Percentiles rank a stretch among this genome's conserved stretches.
These are phyloP conservation scores for Tenualosa thibaudeaui DNA, from an alignment of 2,797 vertebrate genomes.

Conservation along the genomic window DNA sequence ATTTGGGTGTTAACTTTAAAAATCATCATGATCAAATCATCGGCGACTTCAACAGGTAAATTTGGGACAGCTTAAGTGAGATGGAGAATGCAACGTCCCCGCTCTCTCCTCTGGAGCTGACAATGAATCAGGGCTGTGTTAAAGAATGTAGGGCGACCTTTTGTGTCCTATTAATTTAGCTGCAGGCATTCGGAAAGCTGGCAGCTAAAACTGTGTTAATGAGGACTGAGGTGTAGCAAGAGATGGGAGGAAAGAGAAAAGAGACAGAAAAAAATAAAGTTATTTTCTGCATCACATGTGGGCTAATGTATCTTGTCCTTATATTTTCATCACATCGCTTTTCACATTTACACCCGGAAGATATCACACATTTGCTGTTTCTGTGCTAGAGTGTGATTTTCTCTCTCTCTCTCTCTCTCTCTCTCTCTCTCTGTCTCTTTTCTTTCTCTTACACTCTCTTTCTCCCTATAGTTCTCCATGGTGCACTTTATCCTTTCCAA, in stretches of 20 bases:
- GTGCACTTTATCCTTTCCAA: neutral
- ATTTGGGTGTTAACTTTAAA: neutral
- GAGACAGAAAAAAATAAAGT: slow-evolving; percentile 32
- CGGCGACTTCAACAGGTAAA: slow-evolving; percentile 2
- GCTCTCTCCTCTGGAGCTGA: neutral
- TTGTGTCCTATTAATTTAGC: slow-evolving; percentile 71
- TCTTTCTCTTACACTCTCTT: no score
- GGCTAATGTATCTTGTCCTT: neutral
- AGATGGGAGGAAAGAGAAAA: neutral
- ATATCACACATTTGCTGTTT: slow-evolving; percentile 18
- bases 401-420: slow-evolving; percentile 20
- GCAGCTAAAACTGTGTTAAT: slow-evolving; percentile 70
- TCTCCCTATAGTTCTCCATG: neutral
- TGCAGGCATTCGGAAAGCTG: slow-evolving; percentile 64
- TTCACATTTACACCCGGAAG: neutral
- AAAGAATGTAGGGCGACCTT: slow-evolving; percentile 73
- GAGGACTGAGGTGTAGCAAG: slow-evolving; percentile 53
- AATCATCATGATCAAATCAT: neutral
- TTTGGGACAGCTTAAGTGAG: neutral
- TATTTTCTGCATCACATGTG: slow-evolving; percentile 17
- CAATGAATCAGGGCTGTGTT: slow-evolving; percentile 53
- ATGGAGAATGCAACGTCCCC: neutral
- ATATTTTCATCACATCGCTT: slow-evolving; percentile 1
- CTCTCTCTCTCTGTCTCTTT: no score
- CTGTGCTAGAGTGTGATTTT: neutral